phyloP scores from a whole-genome alignment of 1,140 invertebrate genomes.

The Psix sp. region DNA sequence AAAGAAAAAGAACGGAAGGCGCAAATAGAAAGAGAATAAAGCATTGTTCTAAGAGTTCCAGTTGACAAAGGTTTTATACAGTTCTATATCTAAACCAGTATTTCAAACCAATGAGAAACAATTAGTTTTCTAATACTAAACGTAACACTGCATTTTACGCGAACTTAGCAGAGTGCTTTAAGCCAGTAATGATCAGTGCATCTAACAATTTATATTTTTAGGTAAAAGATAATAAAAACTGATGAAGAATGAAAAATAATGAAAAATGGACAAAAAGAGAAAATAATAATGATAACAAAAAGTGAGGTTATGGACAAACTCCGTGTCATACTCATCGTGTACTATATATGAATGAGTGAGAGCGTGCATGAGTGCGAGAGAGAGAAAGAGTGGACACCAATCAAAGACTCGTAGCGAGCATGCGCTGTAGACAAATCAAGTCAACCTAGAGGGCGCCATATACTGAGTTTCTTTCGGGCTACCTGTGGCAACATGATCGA shows the following conservation, averaged over 20 bases:
- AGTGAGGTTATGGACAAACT: constrained; percentile 37
- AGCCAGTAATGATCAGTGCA: constrained; percentile 73
- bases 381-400: constrained; percentile 41
- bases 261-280: constrained; percentile 9
- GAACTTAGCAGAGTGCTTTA: constrained; percentile 72
- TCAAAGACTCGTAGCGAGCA: no score
- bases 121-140: constrained; percentile 75
- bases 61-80: constrained; percentile 75
- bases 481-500: no score
- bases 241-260: constrained; percentile 7
- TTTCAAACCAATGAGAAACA: constrained; percentile 77
- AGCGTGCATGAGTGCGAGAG: constrained; percentile 9
- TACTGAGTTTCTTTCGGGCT: no score
- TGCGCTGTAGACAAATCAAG: no score
- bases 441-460: constrained; percentile 12
- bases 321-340: constrained; percentile 74
- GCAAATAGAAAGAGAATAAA: constrained; percentile 64
- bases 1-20: constrained; percentile 43
- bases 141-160: constrained; percentile 69
- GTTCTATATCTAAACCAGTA: constrained; percentile 76
- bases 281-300: background rate
- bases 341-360: constrained; percentile 65
- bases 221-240: constrained; percentile 52
- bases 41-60: constrained; percentile 75
- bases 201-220: constrained; percentile 75